A percentile compares a stretch with the other conserved stretches of the same genome.
Conservation (phyloP, 1,140 invertebrate species). For the Berghia stephanieae region DNA sequence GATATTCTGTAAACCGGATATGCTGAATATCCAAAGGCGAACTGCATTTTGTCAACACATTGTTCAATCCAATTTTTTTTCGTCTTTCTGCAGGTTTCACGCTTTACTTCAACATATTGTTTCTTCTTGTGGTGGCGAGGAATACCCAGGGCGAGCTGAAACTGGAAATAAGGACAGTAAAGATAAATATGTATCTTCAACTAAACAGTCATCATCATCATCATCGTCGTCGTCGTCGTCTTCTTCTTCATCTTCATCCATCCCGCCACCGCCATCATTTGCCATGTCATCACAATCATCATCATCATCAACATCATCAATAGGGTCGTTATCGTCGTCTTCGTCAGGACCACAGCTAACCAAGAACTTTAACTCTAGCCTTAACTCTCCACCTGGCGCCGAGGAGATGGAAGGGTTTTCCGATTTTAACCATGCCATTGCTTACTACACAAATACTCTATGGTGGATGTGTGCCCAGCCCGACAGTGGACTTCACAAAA, state of each 20-base stretch:
- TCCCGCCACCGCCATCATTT: too few species aligned
- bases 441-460: slow-evolving; percentile 15
- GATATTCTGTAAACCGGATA: too few species aligned
- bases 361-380: too few species aligned
- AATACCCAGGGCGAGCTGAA: background rate
- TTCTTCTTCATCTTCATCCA: background rate
- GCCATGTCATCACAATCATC: background rate
- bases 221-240: background rate
- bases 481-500: slow-evolving; percentile 6
- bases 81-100: slow-evolving; percentile 23
- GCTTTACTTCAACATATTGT: slow-evolving; percentile 18
- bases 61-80: too few species aligned
- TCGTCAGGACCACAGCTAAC: too few species aligned
- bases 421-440: slow-evolving; percentile 16
- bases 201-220: background rate
- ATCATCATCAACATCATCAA: background rate
- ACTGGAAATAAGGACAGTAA: background rate
- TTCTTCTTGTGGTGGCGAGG: slow-evolving; percentile 9
- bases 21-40: too few species aligned
- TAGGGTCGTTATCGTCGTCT: too few species aligned
- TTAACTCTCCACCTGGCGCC: too few species aligned
- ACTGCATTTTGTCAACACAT: too few species aligned
- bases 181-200: background rate
- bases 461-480: slow-evolving; percentile 19
- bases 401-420: slow-evolving; percentile 20